These are phyloP conservation scores for Hypolimnas misippus DNA, from an alignment of 2,888 invertebrate genomes.

Conservation along the genomic window DNA sequence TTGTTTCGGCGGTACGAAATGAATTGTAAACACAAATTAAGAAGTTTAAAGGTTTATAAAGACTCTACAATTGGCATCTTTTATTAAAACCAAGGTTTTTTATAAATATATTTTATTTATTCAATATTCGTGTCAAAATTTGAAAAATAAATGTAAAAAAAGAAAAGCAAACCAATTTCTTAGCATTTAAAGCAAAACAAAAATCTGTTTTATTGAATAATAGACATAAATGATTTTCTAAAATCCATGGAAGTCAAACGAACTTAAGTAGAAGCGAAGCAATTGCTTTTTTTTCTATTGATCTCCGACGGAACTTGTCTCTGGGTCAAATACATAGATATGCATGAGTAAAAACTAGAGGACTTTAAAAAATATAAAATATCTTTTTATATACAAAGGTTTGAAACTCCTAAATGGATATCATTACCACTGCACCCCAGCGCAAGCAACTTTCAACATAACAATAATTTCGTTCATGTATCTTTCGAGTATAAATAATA, in stretches of 20 bases:
- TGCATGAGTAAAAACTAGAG: not conserved
- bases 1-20: not conserved
- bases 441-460: conserved; percentile 14
- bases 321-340: too few species aligned
- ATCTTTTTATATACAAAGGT: not conserved
- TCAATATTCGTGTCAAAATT: too few species aligned
- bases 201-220: too few species aligned
- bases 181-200: too few species aligned
- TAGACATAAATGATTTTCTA: too few species aligned
- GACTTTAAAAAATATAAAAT: too few species aligned
- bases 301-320: too few species aligned
- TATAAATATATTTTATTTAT: too few species aligned
- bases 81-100: not conserved
- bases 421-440: conserved; percentile 10
- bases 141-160: not conserved
- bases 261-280: too few species aligned
- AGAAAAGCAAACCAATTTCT: too few species aligned
- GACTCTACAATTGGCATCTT: not conserved
- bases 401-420: not conserved
- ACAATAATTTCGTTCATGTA: conserved; percentile 22
- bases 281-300: too few species aligned
- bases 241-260: too few species aligned
- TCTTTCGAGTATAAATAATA: conserved; percentile 39
- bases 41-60: not conserved
- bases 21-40: not conserved